A percentile compares a stretch with the other conserved stretches of the same genome.
phyloP scores from a whole-genome alignment of 2,888 invertebrate species.

The Epirrita christyi region DNA sequence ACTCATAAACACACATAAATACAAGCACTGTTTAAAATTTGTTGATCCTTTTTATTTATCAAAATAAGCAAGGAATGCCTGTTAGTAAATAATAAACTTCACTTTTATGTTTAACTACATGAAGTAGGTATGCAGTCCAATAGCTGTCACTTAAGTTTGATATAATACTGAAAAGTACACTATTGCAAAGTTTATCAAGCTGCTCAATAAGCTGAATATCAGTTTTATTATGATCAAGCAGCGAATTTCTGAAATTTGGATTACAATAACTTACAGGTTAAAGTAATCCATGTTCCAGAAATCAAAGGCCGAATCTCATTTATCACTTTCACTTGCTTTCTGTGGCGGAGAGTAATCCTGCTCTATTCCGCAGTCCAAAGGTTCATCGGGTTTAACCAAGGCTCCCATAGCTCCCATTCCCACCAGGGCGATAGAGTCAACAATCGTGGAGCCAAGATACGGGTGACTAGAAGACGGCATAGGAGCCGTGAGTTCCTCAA shows the following conservation, averaged over 20 bases:
- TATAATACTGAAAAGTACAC: slow-evolving; percentile 19
- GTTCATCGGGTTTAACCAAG: slow-evolving; percentile 72
- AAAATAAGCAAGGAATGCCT: slow-evolving; percentile 7
- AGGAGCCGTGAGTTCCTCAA: slow-evolving; percentile 78
- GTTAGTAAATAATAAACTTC: background rate
- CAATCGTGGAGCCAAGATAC: slow-evolving; percentile 68
- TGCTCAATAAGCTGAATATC: slow-evolving; percentile 30
- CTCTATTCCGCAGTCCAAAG: slow-evolving; percentile 71
- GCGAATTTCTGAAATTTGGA: slow-evolving; percentile 24
- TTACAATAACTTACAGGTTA: slow-evolving; percentile 35
- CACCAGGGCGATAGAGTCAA: slow-evolving; percentile 74
- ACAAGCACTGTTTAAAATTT: slow-evolving; percentile 5
- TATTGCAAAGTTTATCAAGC: slow-evolving; percentile 29
- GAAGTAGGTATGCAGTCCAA: slow-evolving; percentile 17
- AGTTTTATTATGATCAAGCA: slow-evolving; percentile 34
- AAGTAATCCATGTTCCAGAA: slow-evolving; percentile 42
- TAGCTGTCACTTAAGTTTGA: slow-evolving; percentile 21
- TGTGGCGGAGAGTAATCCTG: slow-evolving; percentile 67
- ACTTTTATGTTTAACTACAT: slow-evolving; percentile 13
- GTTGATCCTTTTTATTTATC: slow-evolving; percentile 1
- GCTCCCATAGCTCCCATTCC: slow-evolving; percentile 77
- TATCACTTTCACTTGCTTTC: slow-evolving; percentile 63
- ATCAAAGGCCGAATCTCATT: slow-evolving; percentile 47
- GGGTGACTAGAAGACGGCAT: slow-evolving; percentile 79
- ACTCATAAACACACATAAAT: slow-evolving; percentile 7